These are phyloP conservation scores for Eupithecia dodoneata DNA, from an alignment of 2,888 invertebrate species.

Conservation along the genomic window DNA sequence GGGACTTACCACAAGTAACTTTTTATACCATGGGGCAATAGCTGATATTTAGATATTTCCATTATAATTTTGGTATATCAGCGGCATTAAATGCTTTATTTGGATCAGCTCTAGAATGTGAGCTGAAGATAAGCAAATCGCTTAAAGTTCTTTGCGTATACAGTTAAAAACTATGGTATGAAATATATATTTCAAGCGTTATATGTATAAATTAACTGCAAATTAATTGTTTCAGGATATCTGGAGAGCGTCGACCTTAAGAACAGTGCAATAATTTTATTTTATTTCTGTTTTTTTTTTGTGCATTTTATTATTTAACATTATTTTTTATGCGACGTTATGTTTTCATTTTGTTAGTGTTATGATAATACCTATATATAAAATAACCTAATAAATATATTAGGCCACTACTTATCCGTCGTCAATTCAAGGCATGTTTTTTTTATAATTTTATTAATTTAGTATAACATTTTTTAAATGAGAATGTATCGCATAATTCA, in stretches of 20 bases:
- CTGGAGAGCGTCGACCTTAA: slow-evolving; percentile 55
- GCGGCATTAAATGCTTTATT: background rate
- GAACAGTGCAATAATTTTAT: slow-evolving; percentile 47
- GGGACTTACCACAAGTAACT: no score
- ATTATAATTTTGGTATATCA: background rate
- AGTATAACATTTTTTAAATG: background rate
- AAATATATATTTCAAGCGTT: background rate
- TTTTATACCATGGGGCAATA: no score
- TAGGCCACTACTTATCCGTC: background rate
- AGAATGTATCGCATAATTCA: background rate
- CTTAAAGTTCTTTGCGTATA: background rate
- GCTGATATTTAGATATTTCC: no score
- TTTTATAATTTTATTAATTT: slow-evolving; percentile 6
- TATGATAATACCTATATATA: background rate
- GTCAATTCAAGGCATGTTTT: background rate
- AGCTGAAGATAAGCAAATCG: background rate
- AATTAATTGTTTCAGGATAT: slow-evolving; percentile 60
- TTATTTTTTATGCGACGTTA: slow-evolving; percentile 38
- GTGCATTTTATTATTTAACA: slow-evolving; percentile 68
- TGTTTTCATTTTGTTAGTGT: slow-evolving; percentile 30
- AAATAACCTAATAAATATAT: background rate
- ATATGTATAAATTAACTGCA: background rate
- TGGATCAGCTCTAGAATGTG: background rate
- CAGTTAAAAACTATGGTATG: background rate
- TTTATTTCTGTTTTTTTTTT: slow-evolving; percentile 59